A percentile compares a stretch with the other conserved stretches of the same genome.
These are phyloP conservation scores for Hemicordylus capensis DNA, from an alignment of 2,113 vertebrate species.

Conservation along the genomic window DNA sequence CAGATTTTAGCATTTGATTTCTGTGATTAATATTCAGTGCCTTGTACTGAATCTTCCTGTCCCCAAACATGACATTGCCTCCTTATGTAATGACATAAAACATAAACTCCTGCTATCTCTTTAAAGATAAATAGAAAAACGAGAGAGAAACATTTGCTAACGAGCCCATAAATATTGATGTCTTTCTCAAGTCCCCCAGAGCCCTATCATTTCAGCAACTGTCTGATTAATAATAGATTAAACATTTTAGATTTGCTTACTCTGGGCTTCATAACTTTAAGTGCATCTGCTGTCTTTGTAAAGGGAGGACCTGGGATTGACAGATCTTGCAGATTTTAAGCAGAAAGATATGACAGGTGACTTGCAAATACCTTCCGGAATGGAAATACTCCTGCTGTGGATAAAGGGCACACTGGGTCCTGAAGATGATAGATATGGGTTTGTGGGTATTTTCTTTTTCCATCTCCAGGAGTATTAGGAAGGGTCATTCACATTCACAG, in stretches of 20 bases:
- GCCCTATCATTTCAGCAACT: conserved; percentile 78
- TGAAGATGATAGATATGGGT: conserved; percentile 31
- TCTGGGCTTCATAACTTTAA: conserved; percentile 73
- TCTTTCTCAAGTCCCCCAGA: conserved; percentile 69
- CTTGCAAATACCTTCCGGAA: conserved; percentile 50
- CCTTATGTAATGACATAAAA: conserved; percentile 61
- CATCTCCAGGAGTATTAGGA: conserved; percentile 37
- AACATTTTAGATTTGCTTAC: conserved; percentile 80
- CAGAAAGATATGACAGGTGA: conserved; percentile 47
- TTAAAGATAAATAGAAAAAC: conserved; percentile 42
- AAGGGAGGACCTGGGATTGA: conserved; percentile 48
- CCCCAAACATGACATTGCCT: conserved; percentile 62
- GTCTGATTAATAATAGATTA: conserved; percentile 86
- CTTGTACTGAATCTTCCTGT: conserved; percentile 52
- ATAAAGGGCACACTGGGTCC: conserved; percentile 16
- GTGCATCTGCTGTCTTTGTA: conserved; percentile 67
- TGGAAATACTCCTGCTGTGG: conserved; percentile 45
- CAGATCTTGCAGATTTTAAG: conserved; percentile 44
- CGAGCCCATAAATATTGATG: conserved; percentile 82
- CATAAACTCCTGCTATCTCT: conserved; percentile 58
- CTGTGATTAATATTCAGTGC: conserved; percentile 53
- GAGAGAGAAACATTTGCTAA: conserved; percentile 69
- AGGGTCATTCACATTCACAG: conserved; percentile 10
- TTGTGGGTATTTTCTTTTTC: conserved; percentile 42
- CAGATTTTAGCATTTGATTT: neutral